Conservation (phyloP, 1,140 invertebrate species). For the Calephelis virginiensis region DNA sequence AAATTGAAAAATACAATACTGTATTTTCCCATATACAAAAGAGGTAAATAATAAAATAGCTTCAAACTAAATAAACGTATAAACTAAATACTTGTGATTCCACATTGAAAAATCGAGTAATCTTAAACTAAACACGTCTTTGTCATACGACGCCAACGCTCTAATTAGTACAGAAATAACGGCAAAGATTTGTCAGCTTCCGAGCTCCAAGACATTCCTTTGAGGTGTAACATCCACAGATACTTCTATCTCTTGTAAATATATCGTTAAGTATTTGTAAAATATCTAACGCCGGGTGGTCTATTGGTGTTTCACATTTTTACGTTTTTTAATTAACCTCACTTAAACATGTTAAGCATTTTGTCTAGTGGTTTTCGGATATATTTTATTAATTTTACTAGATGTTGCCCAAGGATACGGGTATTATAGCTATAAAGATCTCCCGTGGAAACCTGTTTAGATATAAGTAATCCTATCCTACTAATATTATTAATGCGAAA, state of each 20-base stretch:
- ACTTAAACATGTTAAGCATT: neutral
- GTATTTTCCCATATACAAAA: too few species aligned
- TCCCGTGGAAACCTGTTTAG: too few species aligned
- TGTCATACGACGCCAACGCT: slow-evolving; percentile 47
- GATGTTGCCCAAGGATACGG: too few species aligned
- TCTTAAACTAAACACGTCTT: slow-evolving; percentile 5
- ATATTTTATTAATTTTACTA: too few species aligned
- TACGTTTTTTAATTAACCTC: neutral
- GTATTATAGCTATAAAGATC: too few species aligned
- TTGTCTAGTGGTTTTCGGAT: too few species aligned
- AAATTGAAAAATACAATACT: too few species aligned
- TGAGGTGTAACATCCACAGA: slow-evolving; percentile 32
- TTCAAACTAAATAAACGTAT: neutral
- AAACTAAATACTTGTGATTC: slow-evolving; percentile 2
- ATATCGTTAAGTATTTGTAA: slow-evolving; percentile 20
- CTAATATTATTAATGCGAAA: too few species aligned
- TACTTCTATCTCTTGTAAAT: slow-evolving; percentile 17
- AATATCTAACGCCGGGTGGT: slow-evolving; percentile 16
- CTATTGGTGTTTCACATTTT: slow-evolving; percentile 12
- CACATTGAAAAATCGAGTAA: slow-evolving; percentile 16
- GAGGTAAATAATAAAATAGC: neutral
- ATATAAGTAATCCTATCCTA: too few species aligned
- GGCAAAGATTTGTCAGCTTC: slow-evolving; percentile 74
- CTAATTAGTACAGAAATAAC: slow-evolving; percentile 78
- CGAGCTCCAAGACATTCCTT: slow-evolving; percentile 64